Conservation (phyloP, 2,113 vertebrate genomes). For the Sylvilagus bachmani region DNA sequence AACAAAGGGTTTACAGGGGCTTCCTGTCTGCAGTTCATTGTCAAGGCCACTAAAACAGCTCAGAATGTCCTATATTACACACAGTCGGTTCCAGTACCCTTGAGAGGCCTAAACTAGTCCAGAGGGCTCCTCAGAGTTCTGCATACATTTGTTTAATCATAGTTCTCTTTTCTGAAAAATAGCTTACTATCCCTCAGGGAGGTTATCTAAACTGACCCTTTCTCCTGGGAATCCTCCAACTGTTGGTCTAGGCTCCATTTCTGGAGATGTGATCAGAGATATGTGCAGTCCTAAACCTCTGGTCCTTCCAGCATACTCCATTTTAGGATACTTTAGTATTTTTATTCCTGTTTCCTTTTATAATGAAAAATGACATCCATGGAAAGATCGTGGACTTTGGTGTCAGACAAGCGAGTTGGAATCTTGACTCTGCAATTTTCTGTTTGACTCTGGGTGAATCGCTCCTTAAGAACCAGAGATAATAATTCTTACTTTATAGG, state of each 20-base stretch:
- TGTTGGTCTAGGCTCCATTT: not conserved
- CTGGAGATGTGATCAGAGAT: constrained; percentile 39
- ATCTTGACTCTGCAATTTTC: not conserved
- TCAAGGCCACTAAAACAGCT: not conserved
- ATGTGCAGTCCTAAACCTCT: not conserved
- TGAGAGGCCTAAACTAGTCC: not conserved
- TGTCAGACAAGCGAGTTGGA: not conserved
- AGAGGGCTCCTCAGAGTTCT: not conserved
- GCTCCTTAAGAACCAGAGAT: not conserved
- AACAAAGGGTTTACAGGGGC: not conserved
- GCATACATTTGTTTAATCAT: constrained; percentile 53
- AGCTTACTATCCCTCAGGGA: constrained; percentile 53
- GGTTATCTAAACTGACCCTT: constrained; percentile 38
- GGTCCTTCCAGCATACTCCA: not conserved
- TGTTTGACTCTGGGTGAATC: not conserved
- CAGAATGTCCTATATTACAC: not conserved
- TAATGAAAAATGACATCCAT: constrained; percentile 17
- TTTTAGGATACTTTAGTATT: constrained; percentile 44
- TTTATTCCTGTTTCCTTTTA: constrained; percentile 29
- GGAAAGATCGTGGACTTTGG: not conserved
- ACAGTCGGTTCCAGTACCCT: not conserved
- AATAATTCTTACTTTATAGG: not conserved
- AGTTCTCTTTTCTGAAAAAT: constrained; percentile 50
- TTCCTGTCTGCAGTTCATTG: not conserved
- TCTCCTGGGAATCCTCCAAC: constrained; percentile 6